phyloP scores from a whole-genome alignment of 2,797 vertebrate species.

The Amblyopsis hoosieri region DNA sequence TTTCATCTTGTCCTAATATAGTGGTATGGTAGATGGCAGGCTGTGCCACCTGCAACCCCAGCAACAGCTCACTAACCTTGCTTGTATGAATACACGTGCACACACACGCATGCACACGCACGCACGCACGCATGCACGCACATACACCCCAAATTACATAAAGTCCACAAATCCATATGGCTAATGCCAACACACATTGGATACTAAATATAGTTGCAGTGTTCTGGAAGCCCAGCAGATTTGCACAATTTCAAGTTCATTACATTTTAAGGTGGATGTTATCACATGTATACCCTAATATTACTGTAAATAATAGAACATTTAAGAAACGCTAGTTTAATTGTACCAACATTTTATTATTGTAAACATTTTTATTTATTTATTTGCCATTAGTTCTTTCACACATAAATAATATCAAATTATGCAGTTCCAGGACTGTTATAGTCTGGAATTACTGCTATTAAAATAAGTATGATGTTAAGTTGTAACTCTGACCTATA shows the following conservation, averaged over 20 bases:
- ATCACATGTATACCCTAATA: background rate
- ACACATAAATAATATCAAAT: background rate
- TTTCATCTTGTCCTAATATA: conserved; percentile 55
- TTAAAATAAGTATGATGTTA: conserved; percentile 7
- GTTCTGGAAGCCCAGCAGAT: background rate
- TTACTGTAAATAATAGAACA: background rate
- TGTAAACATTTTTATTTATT: background rate
- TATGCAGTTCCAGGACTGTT: background rate
- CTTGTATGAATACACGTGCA: conserved; percentile 10
- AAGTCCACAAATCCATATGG: conserved; percentile 5
- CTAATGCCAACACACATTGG: conserved; percentile 20
- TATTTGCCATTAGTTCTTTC: background rate
- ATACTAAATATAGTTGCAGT: conserved; percentile 14
- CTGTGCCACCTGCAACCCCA: conserved; percentile 59
- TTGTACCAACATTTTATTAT: background rate
- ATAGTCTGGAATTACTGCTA: background rate
- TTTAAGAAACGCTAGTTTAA: background rate
- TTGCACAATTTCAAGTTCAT: background rate
- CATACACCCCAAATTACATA: background rate
- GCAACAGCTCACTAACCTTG: conserved; percentile 43
- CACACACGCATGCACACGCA: conserved; percentile 13
- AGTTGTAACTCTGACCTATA: background rate
- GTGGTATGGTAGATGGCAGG: conserved; percentile 58
- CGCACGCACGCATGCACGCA: conserved; percentile 9
- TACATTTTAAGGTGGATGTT: background rate